Percentiles rank a stretch among this genome's conserved stretches.
phyloP scores from a whole-genome alignment of 30 jellyfish, hydroid and myxozoan species.

The Rhopilema esculentum region DNA sequence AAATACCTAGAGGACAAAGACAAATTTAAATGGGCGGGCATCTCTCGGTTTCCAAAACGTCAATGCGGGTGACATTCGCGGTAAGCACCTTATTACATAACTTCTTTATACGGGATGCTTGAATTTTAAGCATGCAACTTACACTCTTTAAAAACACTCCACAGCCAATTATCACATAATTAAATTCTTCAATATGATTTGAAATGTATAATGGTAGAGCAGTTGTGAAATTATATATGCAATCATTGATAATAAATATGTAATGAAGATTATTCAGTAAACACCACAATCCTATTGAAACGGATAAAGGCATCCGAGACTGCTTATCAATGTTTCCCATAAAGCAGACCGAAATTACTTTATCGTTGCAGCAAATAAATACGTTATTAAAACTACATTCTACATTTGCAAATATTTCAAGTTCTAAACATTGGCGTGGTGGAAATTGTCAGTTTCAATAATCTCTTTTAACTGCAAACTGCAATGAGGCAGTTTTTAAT shows the following conservation, averaged over 20 bases:
- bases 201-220: too few species aligned
- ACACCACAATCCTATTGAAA: neutral
- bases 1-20: conserved; percentile 73
- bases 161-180: too few species aligned
- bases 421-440: neutral
- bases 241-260: too few species aligned
- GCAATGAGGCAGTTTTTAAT: too few species aligned
- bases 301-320: neutral
- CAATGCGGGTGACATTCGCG: neutral
- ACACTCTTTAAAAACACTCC: neutral
- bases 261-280: neutral
- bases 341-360: neutral
- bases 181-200: too few species aligned
- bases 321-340: neutral
- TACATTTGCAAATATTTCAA: too few species aligned
- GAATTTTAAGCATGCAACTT: neutral
- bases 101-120: neutral
- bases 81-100: neutral
- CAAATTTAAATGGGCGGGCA: neutral
- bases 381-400: neutral
- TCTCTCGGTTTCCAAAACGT: neutral
- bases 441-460: neutral
- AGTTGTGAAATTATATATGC: too few species aligned
- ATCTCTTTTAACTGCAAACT: neutral
- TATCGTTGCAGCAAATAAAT: neutral